These are phyloP conservation scores for Ptilodon capucinus DNA, from an alignment of 2,888 invertebrate species.

Conservation along the genomic window DNA sequence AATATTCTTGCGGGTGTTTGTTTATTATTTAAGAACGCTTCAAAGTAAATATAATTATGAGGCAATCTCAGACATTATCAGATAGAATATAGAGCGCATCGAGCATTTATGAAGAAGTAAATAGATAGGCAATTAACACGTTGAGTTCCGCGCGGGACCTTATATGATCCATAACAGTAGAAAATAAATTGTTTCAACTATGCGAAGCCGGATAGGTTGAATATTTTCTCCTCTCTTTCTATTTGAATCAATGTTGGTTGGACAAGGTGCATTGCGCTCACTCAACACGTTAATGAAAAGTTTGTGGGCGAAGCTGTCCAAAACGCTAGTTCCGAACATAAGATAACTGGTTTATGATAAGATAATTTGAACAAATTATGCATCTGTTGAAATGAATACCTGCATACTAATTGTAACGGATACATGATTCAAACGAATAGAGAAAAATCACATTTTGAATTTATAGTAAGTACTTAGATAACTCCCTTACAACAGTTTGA, in stretches of 20 bases:
- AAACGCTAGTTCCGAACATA: background rate
- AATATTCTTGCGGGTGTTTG: background rate
- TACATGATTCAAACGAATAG: too few species aligned
- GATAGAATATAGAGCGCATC: too few species aligned
- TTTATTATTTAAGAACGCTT: background rate
- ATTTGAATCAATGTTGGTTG: background rate
- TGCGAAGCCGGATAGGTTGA: too few species aligned
- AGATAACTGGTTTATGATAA: background rate
- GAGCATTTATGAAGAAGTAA: too few species aligned
- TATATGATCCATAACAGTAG: too few species aligned
- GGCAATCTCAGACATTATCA: too few species aligned
- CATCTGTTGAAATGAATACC: background rate
- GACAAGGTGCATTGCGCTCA: background rate
- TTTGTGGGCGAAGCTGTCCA: background rate
- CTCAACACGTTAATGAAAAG: background rate
- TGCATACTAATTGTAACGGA: background rate
- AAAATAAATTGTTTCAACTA: too few species aligned
- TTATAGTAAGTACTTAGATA: background rate
- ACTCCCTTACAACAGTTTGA: background rate
- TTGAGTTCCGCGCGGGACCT: background rate
- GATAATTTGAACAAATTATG: background rate
- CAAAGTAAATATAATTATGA: background rate
- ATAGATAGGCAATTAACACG: too few species aligned
- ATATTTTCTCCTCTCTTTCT: background rate
- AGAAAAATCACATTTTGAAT: too few species aligned